Evolutionary conservation across 1,140 invertebrate genomes (phyloP), one percentile per base, ranked within the genome.

Genomic region (Sycobia sp.): DNA sequence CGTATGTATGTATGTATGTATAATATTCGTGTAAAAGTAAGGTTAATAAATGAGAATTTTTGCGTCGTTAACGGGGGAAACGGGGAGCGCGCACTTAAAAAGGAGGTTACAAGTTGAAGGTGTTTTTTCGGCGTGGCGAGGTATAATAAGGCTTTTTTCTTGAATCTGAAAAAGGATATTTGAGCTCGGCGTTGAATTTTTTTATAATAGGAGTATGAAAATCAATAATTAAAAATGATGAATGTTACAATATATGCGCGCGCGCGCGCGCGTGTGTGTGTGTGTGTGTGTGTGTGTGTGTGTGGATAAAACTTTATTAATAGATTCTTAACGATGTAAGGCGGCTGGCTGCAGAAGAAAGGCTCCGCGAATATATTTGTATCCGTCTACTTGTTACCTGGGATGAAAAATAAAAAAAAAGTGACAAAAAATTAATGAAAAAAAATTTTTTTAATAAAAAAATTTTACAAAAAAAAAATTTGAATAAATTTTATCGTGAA

Each of bases 241-340:
- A 67, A 69, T 72, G 66, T 64, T 67, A 70, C 70, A 64, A 49
- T 27, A 32, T n/a, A 47, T n/a, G n/a, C n/a, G n/a, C n/a, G n/a
- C n/a, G n/a, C n/a, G n/a, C n/a, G n/a, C n/a, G 9, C 1, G 27
- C 7, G 62, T 58, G 64, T 67, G 66, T 62, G 61, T 70, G 67
- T 67, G 66, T 63, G 53, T 58, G 51, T 55, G 56, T 47, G 56
- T 55, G 60, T 66, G 68, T 67, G 66, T 70, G 61, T 63, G 46
- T 49, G 32, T 22, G 32, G 10, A 41, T 43, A 56, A 13, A 50
- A 39, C 41, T 56, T 3, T 67, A 41, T 56, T 49, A 34, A 64
- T 49, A 32, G 54, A 58, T 56, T 60, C 51, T 54, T 13, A n/a
- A 41, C 41, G 62, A 65, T 65, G 49, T 65, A 66, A 68, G 56